phyloP scores from a whole-genome alignment of 2,888 invertebrate species.

The Taphrorychus bicolor region DNA sequence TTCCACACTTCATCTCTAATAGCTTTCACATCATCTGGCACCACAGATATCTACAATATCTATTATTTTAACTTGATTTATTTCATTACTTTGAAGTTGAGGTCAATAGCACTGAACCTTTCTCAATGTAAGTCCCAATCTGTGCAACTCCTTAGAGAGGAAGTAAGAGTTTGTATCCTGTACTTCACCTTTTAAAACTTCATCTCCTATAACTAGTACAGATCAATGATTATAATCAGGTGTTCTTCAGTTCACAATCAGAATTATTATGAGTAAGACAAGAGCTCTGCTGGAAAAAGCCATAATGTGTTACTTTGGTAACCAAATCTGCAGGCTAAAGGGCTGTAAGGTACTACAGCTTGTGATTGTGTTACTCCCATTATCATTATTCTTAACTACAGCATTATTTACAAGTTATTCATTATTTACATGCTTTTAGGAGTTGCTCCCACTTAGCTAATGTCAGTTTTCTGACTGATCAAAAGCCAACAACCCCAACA shows the following conservation, averaged over 20 bases:
- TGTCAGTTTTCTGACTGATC: too few species aligned
- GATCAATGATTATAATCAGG: too few species aligned
- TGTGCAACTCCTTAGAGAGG: conserved; percentile 67
- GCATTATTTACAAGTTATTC: too few species aligned
- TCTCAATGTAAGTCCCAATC: conserved; percentile 68
- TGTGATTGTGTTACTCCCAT: too few species aligned
- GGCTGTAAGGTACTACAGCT: too few species aligned
- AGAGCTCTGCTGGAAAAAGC: too few species aligned
- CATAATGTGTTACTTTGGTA: too few species aligned
- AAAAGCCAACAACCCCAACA: too few species aligned
- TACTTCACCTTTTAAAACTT: conserved; percentile 76
- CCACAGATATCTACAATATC: conserved; percentile 65
- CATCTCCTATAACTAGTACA: conserved; percentile 76
- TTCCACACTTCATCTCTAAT: conserved; percentile 69
- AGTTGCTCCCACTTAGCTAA: too few species aligned
- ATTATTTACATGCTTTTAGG: too few species aligned
- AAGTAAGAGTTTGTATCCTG: conserved; percentile 73
- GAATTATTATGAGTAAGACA: background rate
- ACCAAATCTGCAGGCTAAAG: background rate
- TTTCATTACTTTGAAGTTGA: background rate
- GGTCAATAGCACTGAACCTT: conserved; percentile 55
- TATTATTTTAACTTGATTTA: conserved; percentile 17
- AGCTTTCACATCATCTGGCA: conserved; percentile 69
- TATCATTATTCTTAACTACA: too few species aligned
- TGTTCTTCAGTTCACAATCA: background rate